Evolutionary conservation across 2,113 vertebrate species (phyloP).

Genomic region (Gymnorhina tibicen): DNA sequence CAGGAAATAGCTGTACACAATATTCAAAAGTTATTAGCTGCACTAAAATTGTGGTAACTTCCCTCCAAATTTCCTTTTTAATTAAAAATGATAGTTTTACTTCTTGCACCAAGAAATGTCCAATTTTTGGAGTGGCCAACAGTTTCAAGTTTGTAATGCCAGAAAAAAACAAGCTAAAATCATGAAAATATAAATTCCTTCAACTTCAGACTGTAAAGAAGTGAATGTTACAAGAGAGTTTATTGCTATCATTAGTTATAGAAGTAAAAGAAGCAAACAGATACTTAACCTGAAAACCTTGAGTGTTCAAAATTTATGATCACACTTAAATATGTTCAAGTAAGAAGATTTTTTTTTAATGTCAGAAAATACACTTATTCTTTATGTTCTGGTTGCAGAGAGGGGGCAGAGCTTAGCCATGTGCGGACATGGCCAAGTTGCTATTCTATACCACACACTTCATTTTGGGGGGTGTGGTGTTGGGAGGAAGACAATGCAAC

Average conservation of each 20-base stretch:
- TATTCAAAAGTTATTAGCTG: constrained; percentile 53
- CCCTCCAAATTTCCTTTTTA: neutral
- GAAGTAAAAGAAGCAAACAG: neutral
- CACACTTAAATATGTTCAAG: neutral
- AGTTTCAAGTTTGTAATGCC: neutral
- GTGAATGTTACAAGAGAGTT: neutral
- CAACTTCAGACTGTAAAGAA: neutral
- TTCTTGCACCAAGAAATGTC: neutral
- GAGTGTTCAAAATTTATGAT: neutral
- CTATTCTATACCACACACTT: neutral
- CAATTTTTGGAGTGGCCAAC: neutral
- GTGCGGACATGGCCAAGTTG: no score
- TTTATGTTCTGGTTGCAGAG: neutral
- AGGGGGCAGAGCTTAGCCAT: neutral
- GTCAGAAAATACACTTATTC: neutral
- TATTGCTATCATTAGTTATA: neutral
- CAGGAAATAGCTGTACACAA: constrained; percentile 52
- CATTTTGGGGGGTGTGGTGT: neutral
- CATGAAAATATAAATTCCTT: neutral
- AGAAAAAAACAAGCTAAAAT: neutral
- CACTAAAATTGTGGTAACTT: neutral
- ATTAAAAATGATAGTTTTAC: neutral
- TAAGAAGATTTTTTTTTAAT: neutral
- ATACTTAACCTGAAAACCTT: neutral
- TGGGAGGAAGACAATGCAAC: neutral